Base-by-base conservation (phyloP, 2,113 vertebrate genomes). In the Microtus montanus region DNA sequence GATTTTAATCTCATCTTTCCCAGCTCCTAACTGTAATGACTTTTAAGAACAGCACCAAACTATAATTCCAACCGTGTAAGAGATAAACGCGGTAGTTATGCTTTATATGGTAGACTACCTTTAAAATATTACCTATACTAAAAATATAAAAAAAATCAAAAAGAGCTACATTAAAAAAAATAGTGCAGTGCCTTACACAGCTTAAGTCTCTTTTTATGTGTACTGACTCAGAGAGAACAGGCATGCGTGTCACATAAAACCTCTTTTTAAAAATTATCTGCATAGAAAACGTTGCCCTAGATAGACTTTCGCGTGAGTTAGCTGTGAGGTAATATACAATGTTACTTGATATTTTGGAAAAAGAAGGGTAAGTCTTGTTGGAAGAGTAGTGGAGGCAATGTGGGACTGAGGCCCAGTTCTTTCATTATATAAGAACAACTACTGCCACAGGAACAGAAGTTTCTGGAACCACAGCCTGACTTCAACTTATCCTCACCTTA, bases 241-340 rank as follows among this genome's bases (percentile, higher is more conserved):
- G 49, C 33, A 71, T 0, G 64, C 79, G 33, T 38, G 17, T 84
- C 88, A 86, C 13, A n/a, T 35, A 30, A 75, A 77, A 33, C 9
- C 41, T 70, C 90, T 90, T 52, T 92, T 66, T 94, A 63, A 64
- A 71, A 95, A 82, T 47, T 44, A 86, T 13, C 33, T 80, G 7
- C 73, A 61, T 26, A 73, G 87, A 93, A 28, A 77, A 47, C 47
- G 95, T 71, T 96, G 49, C 49, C 95, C 91, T 44, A 47, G 13
- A 75, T 91, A 87, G 3, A 85, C 4, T 92, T 74, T 47, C 20
- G 87, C 35, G 41, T 28, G 63, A 83, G 86, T 77, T 96, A 89
- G 87, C n/a, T 79, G 49, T 64, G 41, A 3, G 33, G 13, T 74
- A 80, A 75, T 17, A 82, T 10, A 82, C 14, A 35, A 20, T 93